Conservation (phyloP, 2,113 vertebrate species). For the Notiomystis cincta region DNA sequence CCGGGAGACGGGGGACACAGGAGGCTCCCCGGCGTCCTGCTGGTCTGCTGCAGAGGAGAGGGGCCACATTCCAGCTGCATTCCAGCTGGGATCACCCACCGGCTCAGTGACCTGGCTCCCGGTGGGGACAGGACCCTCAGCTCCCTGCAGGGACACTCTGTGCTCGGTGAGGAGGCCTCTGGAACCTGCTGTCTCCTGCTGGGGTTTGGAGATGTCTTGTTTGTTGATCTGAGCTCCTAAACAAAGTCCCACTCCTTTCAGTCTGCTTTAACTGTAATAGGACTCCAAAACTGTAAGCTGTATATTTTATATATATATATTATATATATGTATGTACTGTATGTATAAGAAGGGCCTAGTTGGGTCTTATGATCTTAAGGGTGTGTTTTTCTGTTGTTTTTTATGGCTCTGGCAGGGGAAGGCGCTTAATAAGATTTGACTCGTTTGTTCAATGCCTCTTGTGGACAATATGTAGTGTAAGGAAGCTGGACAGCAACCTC, state of each 20-base stretch:
- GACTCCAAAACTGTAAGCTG: slow-evolving; percentile 69
- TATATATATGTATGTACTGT: slow-evolving; percentile 72
- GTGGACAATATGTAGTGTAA: slow-evolving; percentile 20
- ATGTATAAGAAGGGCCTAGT: slow-evolving; percentile 72
- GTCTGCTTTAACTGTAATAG: slow-evolving; percentile 70
- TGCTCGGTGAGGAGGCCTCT: slow-evolving; percentile 18
- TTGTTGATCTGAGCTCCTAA: slow-evolving; percentile 37
- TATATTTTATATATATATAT: slow-evolving; percentile 74
- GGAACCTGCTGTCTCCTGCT: slow-evolving; percentile 19
- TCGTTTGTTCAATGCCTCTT: slow-evolving; percentile 43
- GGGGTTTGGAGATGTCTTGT: slow-evolving; percentile 16
- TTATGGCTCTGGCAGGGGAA: slow-evolving; percentile 56
- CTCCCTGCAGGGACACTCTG: background rate
- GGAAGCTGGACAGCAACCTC: slow-evolving; percentile 35
- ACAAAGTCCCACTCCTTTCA: slow-evolving; percentile 53
- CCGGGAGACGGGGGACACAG: background rate
- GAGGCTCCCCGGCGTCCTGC: background rate
- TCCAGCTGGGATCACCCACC: background rate
- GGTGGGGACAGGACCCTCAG: background rate
- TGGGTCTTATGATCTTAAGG: slow-evolving; percentile 57
- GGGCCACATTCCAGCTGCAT: background rate
- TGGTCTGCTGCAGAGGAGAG: background rate
- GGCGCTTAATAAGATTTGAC: slow-evolving; percentile 42
- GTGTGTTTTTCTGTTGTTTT: slow-evolving; percentile 60
- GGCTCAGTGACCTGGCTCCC: background rate